Base-by-base conservation (phyloP, 2,888 invertebrate genomes). In the Mayetiola destructor region DNA sequence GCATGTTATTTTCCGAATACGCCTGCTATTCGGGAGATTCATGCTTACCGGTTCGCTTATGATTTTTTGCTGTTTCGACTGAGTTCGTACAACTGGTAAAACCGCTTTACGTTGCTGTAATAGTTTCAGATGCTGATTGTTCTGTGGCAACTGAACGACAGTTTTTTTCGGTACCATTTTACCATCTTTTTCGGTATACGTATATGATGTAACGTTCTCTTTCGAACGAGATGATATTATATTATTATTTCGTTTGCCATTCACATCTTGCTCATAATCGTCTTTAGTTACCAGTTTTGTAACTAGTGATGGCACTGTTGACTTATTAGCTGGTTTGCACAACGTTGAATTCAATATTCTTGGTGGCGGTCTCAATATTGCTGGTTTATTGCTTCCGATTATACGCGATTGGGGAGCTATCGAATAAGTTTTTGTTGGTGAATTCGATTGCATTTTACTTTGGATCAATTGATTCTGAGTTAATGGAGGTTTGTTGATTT, bases 1-100 rank as follows among this genome's bases (percentile, higher is more conserved):
- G 62, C 71, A 70, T n/a, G 72, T 73, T 4, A 72, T 69, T 62
- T 72, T 72, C 58, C 70, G 70, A 2, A 72, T 67, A 2, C 71
- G 61, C 55, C 69, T 68, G 18, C 70, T 71, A 10, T 70, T 69
- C 57, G 70, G 69, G 12, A 68, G 64, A 18, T 39, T 35, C 21
- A 32, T 27, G 3, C 18, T 27, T n/a, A 39, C 29, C 3, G 36
- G 36, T n/a, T 48, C 48, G 27, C 48, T 48, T 5, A 48, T 48
- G 27, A 48, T 48, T 27, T 27, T 27, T 9, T 48, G 48, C 27
- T 48, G 48, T 48, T 23, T n/a, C 2, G 48, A 14, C n/a, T 14
- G 48, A 6, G 48, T 48, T 48, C 48, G 27, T 5, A 48, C 48
- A 27, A 48, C 48, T 3, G 48, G 48, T 20, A 48, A 48, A 27